Evolutionary conservation across 2,113 vertebrate species (phyloP).

Genomic region (Cercopithecus mona): DNA sequence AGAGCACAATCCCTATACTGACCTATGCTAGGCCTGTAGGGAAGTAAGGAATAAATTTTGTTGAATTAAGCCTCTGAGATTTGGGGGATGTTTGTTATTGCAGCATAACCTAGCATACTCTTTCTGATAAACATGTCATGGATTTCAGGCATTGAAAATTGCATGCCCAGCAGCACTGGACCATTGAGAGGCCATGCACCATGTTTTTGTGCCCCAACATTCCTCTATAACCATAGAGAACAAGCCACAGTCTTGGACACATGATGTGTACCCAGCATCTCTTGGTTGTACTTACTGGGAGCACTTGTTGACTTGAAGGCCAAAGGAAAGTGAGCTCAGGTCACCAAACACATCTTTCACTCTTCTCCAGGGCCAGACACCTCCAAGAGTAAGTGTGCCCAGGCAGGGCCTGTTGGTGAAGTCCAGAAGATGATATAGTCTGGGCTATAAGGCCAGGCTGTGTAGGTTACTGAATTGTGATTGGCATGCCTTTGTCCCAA

Average conservation of each 20-base stretch:
- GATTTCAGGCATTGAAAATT: neutral
- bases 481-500: neutral
- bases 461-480: neutral
- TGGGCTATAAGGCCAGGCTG: neutral
- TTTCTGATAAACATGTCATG: neutral
- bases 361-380: neutral
- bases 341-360: neutral
- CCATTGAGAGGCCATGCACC: neutral
- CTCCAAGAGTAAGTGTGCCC: neutral
- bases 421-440: neutral
- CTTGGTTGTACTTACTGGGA: neutral
- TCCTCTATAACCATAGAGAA: neutral
- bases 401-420: neutral
- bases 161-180: neutral
- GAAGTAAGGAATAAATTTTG: neutral
- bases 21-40: neutral
- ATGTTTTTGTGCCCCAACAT: neutral
- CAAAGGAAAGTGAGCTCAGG: neutral
- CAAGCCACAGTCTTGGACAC: neutral
- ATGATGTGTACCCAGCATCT: neutral
- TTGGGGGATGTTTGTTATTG: neutral
- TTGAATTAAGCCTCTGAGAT: neutral
- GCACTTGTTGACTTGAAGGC: neutral
- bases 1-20: neutral
- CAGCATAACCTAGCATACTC: neutral